Base-by-base conservation (phyloP, 2,797 vertebrate genomes). In the Heteromormyrus szaboi region DNA sequence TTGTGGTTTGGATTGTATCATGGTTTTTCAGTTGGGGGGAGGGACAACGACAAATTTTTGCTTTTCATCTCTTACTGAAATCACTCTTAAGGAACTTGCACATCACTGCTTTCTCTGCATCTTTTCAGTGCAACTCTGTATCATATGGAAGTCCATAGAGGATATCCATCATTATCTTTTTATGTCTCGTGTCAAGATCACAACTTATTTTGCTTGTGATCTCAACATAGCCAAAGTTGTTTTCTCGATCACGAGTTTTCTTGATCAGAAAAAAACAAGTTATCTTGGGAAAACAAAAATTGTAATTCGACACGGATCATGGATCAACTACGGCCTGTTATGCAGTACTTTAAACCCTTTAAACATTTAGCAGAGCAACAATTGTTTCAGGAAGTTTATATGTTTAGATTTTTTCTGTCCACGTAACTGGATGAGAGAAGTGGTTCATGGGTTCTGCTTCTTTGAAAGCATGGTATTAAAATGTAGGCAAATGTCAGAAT, bases 311-410 rank as follows among this genome's bases (percentile, higher is more conserved):
- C 62, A 68, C 4, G 29, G 59, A 3, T 68, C 1, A 41, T 33
- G 62, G 62, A 68, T 33, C 25, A 68, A 14, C 29, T 14, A 14
- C 11, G 12, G 62, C 25, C 11, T 50, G 6, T 88, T 76, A 41
- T 14, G 11, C 9, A 2, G 17, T 25, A 51, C 79, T 88, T 29
- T 12, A 65, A 65, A 65, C 62, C 62, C 9, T 65, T 29, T 65
- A 65, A 65, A 65, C 62, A 65, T 65, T 65, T 65, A 29, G 62
- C 25, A 25, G 56, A 59, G 56, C 5, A 65, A 22, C 72, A 84
- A 14, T 84, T 84, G 51, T 62, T 88, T 44, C 88, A 50, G 79
- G 54, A 88, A 84, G 54, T 50, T 54, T 50, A 17, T 83, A 7
- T 44, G 53, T 46, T 88, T 62, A 22, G n/a, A 5, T 88, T 83